These are phyloP conservation scores for Rotaria macrura DNA, from an alignment of 2,888 invertebrate genomes.

Conservation along the genomic window DNA sequence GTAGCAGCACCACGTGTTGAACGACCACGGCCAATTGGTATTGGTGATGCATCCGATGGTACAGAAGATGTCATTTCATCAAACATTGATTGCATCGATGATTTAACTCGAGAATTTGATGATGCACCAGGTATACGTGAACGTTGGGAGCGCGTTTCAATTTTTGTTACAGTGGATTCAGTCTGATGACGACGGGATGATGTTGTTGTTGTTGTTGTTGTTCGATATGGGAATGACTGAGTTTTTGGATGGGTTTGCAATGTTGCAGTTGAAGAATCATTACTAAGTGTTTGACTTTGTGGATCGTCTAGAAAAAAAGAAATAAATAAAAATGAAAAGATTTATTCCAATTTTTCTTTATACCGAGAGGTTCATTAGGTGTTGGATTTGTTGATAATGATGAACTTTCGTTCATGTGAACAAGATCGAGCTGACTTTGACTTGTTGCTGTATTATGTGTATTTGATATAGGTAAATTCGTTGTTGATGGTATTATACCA, in stretches of 20 bases:
- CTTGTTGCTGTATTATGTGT: not conserved
- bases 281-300: not conserved
- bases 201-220: not conserved
- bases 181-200: not conserved
- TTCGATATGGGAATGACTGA: not conserved
- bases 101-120: not conserved
- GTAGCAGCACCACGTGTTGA: not conserved
- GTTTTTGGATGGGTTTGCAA: not conserved
- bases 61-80: not conserved
- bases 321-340: not conserved
- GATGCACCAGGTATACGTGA: not conserved
- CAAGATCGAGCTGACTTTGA: not conserved
- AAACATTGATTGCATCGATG: not conserved
- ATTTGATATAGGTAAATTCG: not conserved
- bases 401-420: not conserved
- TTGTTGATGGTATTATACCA: not conserved
- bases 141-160: not conserved
- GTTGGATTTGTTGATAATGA: not conserved
- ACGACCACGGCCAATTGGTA: not conserved
- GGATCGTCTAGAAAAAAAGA: not conserved
- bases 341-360: not conserved
- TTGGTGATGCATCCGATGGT: not conserved
- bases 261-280: not conserved
- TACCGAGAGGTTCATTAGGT: not conserved
- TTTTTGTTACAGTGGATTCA: not conserved